phyloP scores from a whole-genome alignment of 1,140 invertebrate species.

The Aethina tumida region DNA sequence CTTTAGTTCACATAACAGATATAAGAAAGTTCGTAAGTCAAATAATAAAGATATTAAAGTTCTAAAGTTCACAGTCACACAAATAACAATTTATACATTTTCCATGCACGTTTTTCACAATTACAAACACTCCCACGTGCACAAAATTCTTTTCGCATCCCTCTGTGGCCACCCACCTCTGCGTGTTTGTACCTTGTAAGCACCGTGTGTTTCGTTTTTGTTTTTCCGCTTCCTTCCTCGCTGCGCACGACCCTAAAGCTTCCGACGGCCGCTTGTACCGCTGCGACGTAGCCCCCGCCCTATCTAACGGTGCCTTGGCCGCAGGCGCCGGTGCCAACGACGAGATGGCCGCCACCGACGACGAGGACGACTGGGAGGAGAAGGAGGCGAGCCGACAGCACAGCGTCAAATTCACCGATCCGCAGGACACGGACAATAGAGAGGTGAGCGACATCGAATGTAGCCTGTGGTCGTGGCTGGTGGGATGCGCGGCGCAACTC shows the following conservation, averaged over 20 bases:
- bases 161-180: background rate
- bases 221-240: slow-evolving; percentile 14
- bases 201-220: slow-evolving; percentile 20
- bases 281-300: slow-evolving; percentile 30
- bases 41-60: no score
- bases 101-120: no score
- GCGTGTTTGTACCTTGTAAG: slow-evolving; percentile 2
- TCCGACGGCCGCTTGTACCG: slow-evolving; percentile 38
- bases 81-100: no score
- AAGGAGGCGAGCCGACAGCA: slow-evolving; percentile 70
- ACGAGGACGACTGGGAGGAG: slow-evolving; percentile 66
- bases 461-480: background rate
- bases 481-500: no score
- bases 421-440: slow-evolving; percentile 60
- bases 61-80: no score
- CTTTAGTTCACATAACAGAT: no score
- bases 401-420: slow-evolving; percentile 83
- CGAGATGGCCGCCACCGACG: slow-evolving; percentile 36
- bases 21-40: no score
- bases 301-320: slow-evolving; percentile 32
- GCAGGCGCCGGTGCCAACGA: slow-evolving; percentile 41
- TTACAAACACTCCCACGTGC: background rate
- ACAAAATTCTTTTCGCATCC: background rate
- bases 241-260: slow-evolving; percentile 19
- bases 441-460: slow-evolving; percentile 45